phyloP scores from a whole-genome alignment of 2,797 vertebrate genomes.

The Etheostoma nigrum region DNA sequence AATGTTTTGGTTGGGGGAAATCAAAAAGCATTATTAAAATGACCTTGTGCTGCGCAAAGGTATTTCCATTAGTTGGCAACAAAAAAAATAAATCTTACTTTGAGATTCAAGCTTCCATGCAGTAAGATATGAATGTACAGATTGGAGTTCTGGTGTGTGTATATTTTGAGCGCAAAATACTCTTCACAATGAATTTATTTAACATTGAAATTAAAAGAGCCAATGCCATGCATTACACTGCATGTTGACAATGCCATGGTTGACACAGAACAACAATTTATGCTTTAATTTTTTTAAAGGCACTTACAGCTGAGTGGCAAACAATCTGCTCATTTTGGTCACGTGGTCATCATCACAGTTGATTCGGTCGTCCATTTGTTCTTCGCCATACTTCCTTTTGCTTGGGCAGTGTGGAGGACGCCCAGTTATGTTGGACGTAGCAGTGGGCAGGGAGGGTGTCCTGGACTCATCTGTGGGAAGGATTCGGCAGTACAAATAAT shows the following conservation, averaged over 20 bases:
- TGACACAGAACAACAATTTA: neutral
- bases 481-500: slow-evolving; percentile 72
- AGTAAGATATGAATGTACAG: too few species aligned
- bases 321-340: slow-evolving; percentile 95
- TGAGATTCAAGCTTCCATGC: too few species aligned
- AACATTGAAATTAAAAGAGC: neutral
- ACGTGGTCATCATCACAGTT: slow-evolving; percentile 93
- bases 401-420: slow-evolving; percentile 91
- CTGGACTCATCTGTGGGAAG: slow-evolving; percentile 88
- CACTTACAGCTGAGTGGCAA: slow-evolving; percentile 94
- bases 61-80: too few species aligned
- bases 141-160: too few species aligned
- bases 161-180: neutral
- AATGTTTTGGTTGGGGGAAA: too few species aligned
- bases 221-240: neutral
- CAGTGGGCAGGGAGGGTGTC: slow-evolving; percentile 88
- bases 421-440: slow-evolving; percentile 89
- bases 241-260: neutral
- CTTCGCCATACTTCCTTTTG: slow-evolving; percentile 94
- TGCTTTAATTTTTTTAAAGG: neutral
- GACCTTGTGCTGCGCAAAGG: neutral
- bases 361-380: slow-evolving; percentile 90
- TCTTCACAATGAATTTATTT: neutral
- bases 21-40: neutral
- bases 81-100: too few species aligned